Conservation (phyloP, 1,140 invertebrate species). For the Calosoma granatense region DNA sequence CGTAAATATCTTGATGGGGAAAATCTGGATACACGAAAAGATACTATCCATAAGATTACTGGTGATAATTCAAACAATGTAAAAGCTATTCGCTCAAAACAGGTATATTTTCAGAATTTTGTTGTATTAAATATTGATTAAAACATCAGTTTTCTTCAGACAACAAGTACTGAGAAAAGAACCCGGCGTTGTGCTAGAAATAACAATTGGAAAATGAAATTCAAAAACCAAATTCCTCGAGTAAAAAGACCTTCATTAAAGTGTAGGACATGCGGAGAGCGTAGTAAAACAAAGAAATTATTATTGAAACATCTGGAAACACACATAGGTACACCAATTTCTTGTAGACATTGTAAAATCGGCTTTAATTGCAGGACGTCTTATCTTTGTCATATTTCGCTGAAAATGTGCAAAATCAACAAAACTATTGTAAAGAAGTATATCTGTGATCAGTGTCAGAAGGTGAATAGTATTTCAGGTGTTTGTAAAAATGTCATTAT, state of each 20-base stretch:
- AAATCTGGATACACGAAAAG: not conserved
- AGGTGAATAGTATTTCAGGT: slow-evolving; percentile 4
- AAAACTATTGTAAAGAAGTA: slow-evolving; percentile 9
- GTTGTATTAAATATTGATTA: too few species aligned
- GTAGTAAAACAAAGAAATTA: slow-evolving; percentile 10
- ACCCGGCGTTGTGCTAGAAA: too few species aligned
- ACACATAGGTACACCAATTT: slow-evolving; percentile 15
- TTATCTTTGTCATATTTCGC: slow-evolving; percentile 15
- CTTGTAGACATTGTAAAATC: slow-evolving; percentile 15
- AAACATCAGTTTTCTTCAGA: too few species aligned
- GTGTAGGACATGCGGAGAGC: slow-evolving; percentile 14
- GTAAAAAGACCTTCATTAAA: slow-evolving; percentile 9
- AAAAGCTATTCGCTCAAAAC: too few species aligned
- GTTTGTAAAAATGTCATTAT: not conserved
- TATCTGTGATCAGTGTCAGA: slow-evolving; percentile 14
- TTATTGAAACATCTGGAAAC: slow-evolving; percentile 19
- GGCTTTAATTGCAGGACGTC: slow-evolving; percentile 15
- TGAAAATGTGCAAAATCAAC: slow-evolving; percentile 11
- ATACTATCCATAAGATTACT: too few species aligned
- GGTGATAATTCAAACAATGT: too few species aligned
- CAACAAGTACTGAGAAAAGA: too few species aligned
- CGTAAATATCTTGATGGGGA: not conserved
- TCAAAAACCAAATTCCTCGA: slow-evolving; percentile 8
- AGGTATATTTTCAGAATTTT: too few species aligned
- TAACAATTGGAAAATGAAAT: slow-evolving; percentile 10